Evolutionary conservation across 1,140 invertebrate genomes (phyloP), one percentile per base, ranked within the genome.

Genomic region (Orius insidiosus): DNA sequence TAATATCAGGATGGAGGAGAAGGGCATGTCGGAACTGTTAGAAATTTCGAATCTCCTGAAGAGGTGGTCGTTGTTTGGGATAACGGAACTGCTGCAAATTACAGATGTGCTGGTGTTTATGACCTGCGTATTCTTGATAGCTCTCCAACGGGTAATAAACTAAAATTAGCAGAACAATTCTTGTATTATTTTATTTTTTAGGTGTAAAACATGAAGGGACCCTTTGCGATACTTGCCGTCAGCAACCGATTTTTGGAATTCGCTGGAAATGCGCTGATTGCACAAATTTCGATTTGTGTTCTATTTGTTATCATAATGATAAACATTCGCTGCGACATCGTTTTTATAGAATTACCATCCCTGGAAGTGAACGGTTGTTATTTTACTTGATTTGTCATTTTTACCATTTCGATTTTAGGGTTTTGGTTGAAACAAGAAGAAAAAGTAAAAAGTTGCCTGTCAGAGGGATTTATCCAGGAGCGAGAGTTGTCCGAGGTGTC

Each of bases 21-120:
- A 64, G 93, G n/a, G 31, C 90, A 97, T 66, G 85, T 95, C 3
- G 93, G 93, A n/a, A 97, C 92, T 16, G 89, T 98, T 0, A 67
- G 92, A 53, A 96, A 95, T 65, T 98, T 98, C 68, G 93, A 97
- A 67, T 94, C 89, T 30, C 85, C 87, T 3, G 92, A 96, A 68
- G 92, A 97, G 75, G 92, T 96, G 5, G 92, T 97, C 10, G 90
- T 96, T 15, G 90, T 96, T 2, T 98, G 93, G 93, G 93, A 97
- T 62, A 95, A 96, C 70, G 92, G 93, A 36, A 96, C 89, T 36
- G 92, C 90, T 44, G 92, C 92, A 10, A 97, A 97, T 64, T 98
- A 98, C 66, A 74, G 83, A 50, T 97, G 93, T 68, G 86, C 88
- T 35, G 89, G 88, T 48, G 86, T 88, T 32, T 96, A 86, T 65